These are phyloP conservation scores for Pithys albifrons DNA, from an alignment of 2,113 vertebrate genomes.

Conservation along the genomic window DNA sequence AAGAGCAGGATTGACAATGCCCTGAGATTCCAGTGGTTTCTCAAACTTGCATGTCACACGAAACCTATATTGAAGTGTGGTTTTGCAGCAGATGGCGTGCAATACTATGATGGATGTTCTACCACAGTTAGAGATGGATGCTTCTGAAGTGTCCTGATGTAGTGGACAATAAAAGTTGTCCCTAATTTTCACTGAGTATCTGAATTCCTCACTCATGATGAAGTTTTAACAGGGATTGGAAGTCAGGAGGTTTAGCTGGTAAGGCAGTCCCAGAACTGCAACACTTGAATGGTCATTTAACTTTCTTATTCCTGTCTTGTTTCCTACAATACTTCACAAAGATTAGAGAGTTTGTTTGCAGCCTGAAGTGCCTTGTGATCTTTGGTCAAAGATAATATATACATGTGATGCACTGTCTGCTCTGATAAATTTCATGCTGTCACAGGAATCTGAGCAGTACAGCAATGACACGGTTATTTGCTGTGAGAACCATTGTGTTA, in stretches of 20 bases:
- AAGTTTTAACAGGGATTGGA: not conserved
- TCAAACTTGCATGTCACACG: not conserved
- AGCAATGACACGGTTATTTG: not conserved
- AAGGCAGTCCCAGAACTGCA: not conserved
- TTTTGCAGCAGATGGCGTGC: not conserved
- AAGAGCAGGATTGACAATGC: not conserved
- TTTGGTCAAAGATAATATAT: not conserved
- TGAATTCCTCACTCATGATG: not conserved
- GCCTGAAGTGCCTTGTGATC: not conserved
- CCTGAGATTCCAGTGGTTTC: not conserved
- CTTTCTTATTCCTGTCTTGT: not conserved
- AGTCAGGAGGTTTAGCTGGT: not conserved
- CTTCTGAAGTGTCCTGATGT: not conserved
- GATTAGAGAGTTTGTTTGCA: not conserved
- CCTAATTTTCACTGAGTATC: not conserved
- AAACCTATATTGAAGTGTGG: not conserved
- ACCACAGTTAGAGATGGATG: not conserved
- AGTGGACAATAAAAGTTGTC: not conserved
- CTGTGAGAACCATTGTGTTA: not conserved
- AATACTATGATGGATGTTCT: not conserved
- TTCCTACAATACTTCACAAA: not conserved
- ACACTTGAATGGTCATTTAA: not conserved
- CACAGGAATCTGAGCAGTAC: not conserved
- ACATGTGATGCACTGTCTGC: not conserved
- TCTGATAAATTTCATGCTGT: not conserved